Conservation (phyloP, 2,888 invertebrate genomes). For the Pseudanteris insignis region DNA sequence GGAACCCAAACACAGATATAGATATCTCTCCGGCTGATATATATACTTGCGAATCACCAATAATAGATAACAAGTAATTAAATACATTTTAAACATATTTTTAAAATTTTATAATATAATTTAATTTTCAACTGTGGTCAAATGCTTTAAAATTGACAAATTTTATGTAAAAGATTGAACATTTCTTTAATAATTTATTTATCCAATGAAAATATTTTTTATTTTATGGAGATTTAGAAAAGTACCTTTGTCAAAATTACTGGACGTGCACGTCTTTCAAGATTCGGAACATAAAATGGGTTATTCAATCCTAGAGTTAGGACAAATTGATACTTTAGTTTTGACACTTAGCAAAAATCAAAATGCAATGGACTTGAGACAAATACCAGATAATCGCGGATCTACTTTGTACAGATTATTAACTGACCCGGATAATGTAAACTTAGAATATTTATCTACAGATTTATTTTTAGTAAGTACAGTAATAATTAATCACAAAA, state of each 20-base stretch:
- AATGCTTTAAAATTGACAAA: no score
- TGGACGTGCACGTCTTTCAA: conserved; percentile 69
- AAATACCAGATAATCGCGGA: conserved; percentile 70
- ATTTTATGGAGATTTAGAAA: conserved; percentile 42
- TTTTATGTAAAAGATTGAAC: no score
- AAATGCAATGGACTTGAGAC: conserved; percentile 66
- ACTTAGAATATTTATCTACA: conserved; percentile 70
- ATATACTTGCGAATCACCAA: conserved; percentile 51
- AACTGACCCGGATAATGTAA: conserved; percentile 71
- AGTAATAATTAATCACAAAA: background rate
- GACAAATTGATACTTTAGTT: conserved; percentile 70
- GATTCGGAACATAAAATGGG: conserved; percentile 68
- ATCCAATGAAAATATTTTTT: no score
- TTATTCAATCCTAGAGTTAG: conserved; percentile 69
- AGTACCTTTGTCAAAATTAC: conserved; percentile 65
- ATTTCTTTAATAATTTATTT: no score
- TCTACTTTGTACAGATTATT: conserved; percentile 71
- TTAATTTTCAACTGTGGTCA: no score
- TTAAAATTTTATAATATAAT: no score
- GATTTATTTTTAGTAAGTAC: conserved; percentile 69
- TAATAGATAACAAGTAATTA: conserved; percentile 50
- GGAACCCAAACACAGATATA: conserved; percentile 69
- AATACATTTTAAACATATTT: background rate
- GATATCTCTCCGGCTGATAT: conserved; percentile 55
- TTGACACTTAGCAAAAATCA: conserved; percentile 68